These are phyloP conservation scores for Pelodytes ibericus DNA, from an alignment of 2,797 vertebrate genomes.

Conservation along the genomic window DNA sequence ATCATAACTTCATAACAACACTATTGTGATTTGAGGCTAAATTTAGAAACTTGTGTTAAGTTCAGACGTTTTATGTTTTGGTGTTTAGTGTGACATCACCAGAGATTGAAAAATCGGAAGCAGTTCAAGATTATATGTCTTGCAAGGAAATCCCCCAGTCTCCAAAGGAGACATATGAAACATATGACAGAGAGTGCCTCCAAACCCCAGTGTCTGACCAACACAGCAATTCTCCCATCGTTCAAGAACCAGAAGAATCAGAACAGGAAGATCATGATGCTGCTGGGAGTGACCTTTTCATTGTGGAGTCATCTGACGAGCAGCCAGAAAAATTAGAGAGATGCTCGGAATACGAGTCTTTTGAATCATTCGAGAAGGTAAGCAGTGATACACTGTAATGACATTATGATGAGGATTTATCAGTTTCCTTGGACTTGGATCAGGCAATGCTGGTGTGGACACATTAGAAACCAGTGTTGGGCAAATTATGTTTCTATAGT, in stretches of 20 bases:
- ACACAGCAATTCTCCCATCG: slow-evolving; percentile 71
- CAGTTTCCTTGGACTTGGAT: too few species aligned
- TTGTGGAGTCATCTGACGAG: slow-evolving; percentile 78
- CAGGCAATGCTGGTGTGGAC: too few species aligned
- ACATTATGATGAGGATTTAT: too few species aligned
- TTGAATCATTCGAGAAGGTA: slow-evolving; percentile 81
- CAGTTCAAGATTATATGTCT: slow-evolving; percentile 33
- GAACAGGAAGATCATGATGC: slow-evolving; percentile 60
- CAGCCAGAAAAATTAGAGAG: slow-evolving; percentile 72
- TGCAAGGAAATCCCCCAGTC: slow-evolving; percentile 61
- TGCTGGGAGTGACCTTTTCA: slow-evolving; percentile 66
- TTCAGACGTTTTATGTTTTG: too few species aligned
- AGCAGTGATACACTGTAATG: too few species aligned
- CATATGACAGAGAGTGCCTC: slow-evolving; percentile 17
- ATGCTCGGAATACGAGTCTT: slow-evolving; percentile 73
- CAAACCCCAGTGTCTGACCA: slow-evolving; percentile 54
- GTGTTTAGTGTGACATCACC: slow-evolving; percentile 65
- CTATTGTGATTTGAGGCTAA: too few species aligned
- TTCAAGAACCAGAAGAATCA: slow-evolving; percentile 75
- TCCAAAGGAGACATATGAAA: slow-evolving; percentile 32
- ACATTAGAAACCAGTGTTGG: too few species aligned
- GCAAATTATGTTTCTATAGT: too few species aligned
- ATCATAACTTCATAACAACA: too few species aligned
- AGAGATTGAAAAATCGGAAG: slow-evolving; percentile 59
- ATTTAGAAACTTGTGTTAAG: too few species aligned